phyloP scores from a whole-genome alignment of 2,888 invertebrate species.

The Tryphoninae sp. region DNA sequence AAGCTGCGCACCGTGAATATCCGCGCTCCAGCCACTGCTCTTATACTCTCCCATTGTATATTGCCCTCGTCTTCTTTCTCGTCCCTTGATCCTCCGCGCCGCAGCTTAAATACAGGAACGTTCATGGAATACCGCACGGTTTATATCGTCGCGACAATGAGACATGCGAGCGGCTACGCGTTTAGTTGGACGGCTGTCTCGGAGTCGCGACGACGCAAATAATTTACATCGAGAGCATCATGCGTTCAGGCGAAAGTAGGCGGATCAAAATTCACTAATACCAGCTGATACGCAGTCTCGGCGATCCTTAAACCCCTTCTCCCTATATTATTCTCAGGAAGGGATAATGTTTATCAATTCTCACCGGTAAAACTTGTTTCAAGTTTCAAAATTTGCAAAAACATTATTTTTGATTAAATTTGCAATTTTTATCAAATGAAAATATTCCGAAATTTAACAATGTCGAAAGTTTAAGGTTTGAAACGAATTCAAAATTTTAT shows the following conservation, averaged over 20 bases:
- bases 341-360: not conserved
- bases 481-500: too few species aligned
- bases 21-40: slow-evolving; percentile 48
- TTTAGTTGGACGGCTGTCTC: not conserved
- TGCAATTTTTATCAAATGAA: too few species aligned
- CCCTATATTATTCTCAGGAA: not conserved
- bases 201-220: slow-evolving; percentile 3
- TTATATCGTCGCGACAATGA: slow-evolving; percentile 18
- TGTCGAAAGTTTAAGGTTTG: too few species aligned
- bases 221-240: not conserved
- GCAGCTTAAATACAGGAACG: slow-evolving; percentile 53
- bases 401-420: too few species aligned
- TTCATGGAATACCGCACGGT: slow-evolving; percentile 45
- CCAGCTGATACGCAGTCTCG: not conserved
- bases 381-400: too few species aligned
- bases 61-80: slow-evolving; percentile 25
- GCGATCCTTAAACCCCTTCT: not conserved
- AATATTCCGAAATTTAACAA: too few species aligned
- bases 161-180: not conserved
- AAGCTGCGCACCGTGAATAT: slow-evolving; percentile 71
- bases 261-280: not conserved
- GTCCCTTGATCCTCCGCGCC: slow-evolving; percentile 16
- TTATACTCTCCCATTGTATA: slow-evolving; percentile 55
- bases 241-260: not conserved
- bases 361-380: too few species aligned